phyloP scores from a whole-genome alignment of 2,888 invertebrate species.

The Tribolium freemani region DNA sequence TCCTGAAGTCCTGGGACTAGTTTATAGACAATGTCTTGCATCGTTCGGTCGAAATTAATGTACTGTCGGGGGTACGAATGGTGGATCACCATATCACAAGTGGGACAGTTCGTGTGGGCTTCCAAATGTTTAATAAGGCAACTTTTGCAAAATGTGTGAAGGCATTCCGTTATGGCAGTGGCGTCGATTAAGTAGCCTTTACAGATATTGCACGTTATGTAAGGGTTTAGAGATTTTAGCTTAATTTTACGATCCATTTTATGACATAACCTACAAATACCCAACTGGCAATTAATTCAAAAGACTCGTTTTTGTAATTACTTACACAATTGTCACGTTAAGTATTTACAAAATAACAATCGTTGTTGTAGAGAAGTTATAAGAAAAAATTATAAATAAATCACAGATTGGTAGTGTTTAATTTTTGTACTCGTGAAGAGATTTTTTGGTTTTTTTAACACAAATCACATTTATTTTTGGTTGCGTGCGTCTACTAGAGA shows the following conservation, averaged over 20 bases:
- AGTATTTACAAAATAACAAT: too few species aligned
- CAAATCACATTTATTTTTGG: neutral
- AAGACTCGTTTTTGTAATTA: too few species aligned
- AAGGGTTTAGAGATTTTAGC: constrained; percentile 49
- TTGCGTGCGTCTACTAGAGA: neutral
- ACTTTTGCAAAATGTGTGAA: constrained; percentile 87
- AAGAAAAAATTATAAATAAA: neutral
- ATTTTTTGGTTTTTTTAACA: neutral
- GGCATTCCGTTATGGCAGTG: constrained; percentile 49
- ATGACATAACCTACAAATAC: constrained; percentile 19
- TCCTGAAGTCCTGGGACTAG: constrained; percentile 93
- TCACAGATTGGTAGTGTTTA: neutral
- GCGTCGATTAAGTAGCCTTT: constrained; percentile 52
- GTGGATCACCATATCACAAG: constrained; percentile 94
- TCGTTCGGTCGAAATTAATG: constrained; percentile 96
- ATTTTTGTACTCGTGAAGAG: neutral
- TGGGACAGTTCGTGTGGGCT: constrained; percentile 95
- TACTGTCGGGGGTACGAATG: constrained; percentile 97
- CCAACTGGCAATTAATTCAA: neutral
- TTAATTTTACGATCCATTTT: constrained; percentile 52
- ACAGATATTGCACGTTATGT: constrained; percentile 53
- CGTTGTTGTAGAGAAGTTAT: neutral
- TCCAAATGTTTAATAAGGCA: constrained; percentile 96
- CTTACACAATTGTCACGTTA: neutral
- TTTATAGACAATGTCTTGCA: constrained; percentile 99